Evolutionary conservation across 2,888 invertebrate species (phyloP), one percentile per base, ranked within the genome.

Genomic region (Octodonta nipae): DNA sequence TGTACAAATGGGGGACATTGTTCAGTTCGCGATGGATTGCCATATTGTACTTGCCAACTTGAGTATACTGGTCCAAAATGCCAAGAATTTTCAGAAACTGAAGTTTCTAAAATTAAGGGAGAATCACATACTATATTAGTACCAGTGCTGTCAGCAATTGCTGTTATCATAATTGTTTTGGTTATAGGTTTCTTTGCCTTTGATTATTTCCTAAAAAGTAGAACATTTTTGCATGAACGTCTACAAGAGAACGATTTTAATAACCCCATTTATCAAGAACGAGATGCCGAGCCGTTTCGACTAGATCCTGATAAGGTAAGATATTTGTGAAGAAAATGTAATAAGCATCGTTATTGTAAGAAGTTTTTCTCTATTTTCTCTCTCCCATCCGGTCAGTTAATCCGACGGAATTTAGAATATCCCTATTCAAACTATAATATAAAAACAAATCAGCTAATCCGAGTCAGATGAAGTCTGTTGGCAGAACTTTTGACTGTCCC

Each of bases 191-290:
- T 52, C 30, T 46, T 52, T 7, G 45, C 41, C 5, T 54, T 54
- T 28, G 55, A 56, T 34, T 51, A 55, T 33, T 46, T 52, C 17
- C 38, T 54, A 15, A 51, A 43, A 32, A 52, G 49, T 26, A 41
- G 58, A 34, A 71, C 77, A 30, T 85, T 85, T 57, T 75, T 75
- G 46, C 86, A 86, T 65, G 77, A 80, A 37, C 70, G 85, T 7
- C 73, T 86, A 51, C 71, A 82, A 36, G 85, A 86, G 62, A 84
- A 82, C 61, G 81, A 86, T 53, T 61, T 61, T 32, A 86, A 84
- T 67, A 87, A 87, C 68, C 86, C 86, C 15, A 85, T 86, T 76
- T 87, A 84, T 62, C 71, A 83, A 49, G 82, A 82, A 42, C 71
- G 75, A 45, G 73, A 73, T 39, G 73, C 73, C 13, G 72, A 72